Evolutionary conservation across 2,797 vertebrate species (phyloP).

Genomic region (Sarcophilus harrisii): DNA sequence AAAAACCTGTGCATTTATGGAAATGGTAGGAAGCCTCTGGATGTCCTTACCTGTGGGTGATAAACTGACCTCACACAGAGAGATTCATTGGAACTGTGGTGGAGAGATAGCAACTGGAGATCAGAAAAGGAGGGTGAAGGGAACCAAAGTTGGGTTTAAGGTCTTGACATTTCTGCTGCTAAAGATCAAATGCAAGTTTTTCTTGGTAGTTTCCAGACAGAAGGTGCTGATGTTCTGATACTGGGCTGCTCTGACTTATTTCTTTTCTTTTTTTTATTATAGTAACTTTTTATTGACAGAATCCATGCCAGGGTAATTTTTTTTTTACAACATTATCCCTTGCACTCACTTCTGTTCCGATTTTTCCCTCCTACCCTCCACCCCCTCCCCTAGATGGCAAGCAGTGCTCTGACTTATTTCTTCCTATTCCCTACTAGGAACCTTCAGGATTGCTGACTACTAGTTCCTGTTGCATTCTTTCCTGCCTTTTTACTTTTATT

Average conservation of each 20-base stretch:
- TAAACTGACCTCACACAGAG: neutral
- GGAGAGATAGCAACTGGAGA: neutral
- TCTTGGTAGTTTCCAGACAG: neutral
- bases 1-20: neutral
- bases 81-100: neutral
- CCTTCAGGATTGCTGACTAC: neutral
- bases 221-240: neutral
- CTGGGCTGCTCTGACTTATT: neutral
- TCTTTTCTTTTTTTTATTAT: too few species aligned
- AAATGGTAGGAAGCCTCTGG: neutral
- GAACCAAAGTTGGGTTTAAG: neutral
- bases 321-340: too few species aligned
- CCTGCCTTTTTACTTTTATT: neutral
- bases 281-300: too few species aligned
- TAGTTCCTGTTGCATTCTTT: neutral
- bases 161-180: neutral
- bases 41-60: neutral
- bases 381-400: too few species aligned
- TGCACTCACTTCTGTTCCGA: too few species aligned
- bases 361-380: too few species aligned
- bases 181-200: neutral
- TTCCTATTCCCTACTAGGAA: neutral
- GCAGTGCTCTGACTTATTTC: neutral
- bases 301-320: too few species aligned
- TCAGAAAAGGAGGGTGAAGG: neutral